Base-by-base conservation (phyloP, 2,888 invertebrate genomes). In the Rotaria magnacalcarata region DNA sequence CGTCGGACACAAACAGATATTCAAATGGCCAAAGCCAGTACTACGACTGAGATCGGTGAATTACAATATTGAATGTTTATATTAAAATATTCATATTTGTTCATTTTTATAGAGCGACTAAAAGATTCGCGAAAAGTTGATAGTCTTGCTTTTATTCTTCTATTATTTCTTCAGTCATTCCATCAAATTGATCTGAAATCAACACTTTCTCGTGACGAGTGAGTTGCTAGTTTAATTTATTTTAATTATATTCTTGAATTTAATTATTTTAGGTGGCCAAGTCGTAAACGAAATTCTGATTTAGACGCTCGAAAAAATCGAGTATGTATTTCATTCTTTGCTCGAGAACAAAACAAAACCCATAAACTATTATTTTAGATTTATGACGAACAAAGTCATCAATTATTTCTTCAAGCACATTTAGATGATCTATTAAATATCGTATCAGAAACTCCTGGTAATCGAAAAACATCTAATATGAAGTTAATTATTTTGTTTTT, bases 81-180 rank as follows among this genome's bases (percentile, higher is more conserved):
- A 4, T 11, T 60, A 0, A 14, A n/a, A 27, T 34, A 19, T 67
- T 41, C 6, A 4, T 5, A 21, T 43, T 2, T 47, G 0, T 43
- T 56, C n/a, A n/a, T 24, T 50, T 43, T 84, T 27, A 6, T 54
- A 54, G 84, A 84, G 54, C n/a, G 84, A 16, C 54, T 54, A 1
- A 84, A 84, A 54, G 84, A 84, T 84, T 34, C 54, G 3, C n/a
- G 84, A 54, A 84, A 84, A 56, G 90, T 91, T 27, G 89, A 89
- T 75, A 89, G 89, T 7, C 89, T 90, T 87, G 89, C 89, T 87
- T 91, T 91, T 89, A 90, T 90, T 8, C 88, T 91, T 54, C 90
- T 89, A 87, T 89, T 91, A n/a, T 91, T 90, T 88, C 90, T 90
- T 47, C 91, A 91, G 87, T 91, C 54, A 54, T 84, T 54, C 47